Percentiles rank a stretch among this genome's conserved stretches.
These are phyloP conservation scores for Alligator sinensis DNA, from an alignment of 2,113 vertebrate species.

Conservation along the genomic window DNA sequence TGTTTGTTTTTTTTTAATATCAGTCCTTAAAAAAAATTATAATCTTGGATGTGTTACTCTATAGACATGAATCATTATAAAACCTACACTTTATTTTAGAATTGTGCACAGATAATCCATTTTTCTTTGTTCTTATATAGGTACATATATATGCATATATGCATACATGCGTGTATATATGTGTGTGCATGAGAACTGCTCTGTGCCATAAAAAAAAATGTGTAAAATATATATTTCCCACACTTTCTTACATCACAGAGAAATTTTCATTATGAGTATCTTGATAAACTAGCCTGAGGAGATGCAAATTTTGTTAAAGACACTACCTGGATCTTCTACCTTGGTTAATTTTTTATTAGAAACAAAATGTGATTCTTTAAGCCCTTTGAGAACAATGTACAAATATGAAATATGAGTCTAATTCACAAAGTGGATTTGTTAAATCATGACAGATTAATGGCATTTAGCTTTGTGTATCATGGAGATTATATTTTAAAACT, in stretches of 20 bases:
- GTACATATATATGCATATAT: rapidly evolving
- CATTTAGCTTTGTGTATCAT: background rate
- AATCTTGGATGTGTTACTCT: background rate
- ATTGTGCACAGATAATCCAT: background rate
- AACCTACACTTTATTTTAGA: background rate
- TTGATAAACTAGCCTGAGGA: background rate
- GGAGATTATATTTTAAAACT: background rate
- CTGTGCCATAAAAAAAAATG: background rate
- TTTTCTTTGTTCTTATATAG: background rate
- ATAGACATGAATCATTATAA: background rate
- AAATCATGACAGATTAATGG: background rate
- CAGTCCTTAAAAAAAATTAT: background rate
- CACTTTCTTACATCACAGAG: background rate
- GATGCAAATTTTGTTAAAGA: background rate
- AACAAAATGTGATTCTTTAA: background rate
- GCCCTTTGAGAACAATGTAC: background rate
- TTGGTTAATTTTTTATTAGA: background rate
- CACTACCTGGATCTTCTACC: background rate
- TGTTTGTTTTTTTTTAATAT: background rate
- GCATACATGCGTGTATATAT: background rate
- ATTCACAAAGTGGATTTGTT: background rate
- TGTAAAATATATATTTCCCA: background rate
- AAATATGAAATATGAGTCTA: background rate
- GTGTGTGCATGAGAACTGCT: no score
- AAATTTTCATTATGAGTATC: background rate